Percentiles rank a stretch among this genome's conserved stretches.
Evolutionary conservation across 2,888 invertebrate species (phyloP).

Genomic region (Halictus quadricinctus): DNA sequence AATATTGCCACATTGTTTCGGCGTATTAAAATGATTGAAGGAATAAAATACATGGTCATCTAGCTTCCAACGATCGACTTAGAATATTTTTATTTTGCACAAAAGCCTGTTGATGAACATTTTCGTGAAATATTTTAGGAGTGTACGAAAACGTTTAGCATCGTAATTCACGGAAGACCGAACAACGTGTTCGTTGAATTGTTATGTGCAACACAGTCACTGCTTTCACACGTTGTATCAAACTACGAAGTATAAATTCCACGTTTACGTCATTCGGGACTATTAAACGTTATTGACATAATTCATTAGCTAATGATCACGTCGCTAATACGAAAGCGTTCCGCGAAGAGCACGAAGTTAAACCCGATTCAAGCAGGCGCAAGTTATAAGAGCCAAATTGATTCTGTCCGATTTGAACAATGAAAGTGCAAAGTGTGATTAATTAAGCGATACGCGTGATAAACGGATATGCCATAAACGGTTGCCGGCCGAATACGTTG

Average conservation of each 20-base stretch:
- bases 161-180: not conserved
- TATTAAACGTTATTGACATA: slow-evolving; percentile 29
- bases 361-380: slow-evolving; percentile 35
- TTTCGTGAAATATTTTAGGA: not conserved
- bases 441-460: slow-evolving; percentile 56
- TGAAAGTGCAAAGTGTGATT: slow-evolving; percentile 56
- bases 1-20: no score
- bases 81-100: not conserved
- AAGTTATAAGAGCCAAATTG: slow-evolving; percentile 54
- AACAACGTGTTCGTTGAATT: not conserved
- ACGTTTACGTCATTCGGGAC: not conserved
- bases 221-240: not conserved
- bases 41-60: no score
- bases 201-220: not conserved
- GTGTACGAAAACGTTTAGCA: not conserved
- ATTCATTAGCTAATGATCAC: slow-evolving; percentile 35
- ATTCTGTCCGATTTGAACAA: slow-evolving; percentile 56
- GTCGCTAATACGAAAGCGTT: slow-evolving; percentile 13
- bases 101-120: not conserved
- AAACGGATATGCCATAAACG: slow-evolving; percentile 54
- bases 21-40: no score
- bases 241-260: slow-evolving; percentile 18
- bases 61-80: not conserved
- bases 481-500: slow-evolving; percentile 38
- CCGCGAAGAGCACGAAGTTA: slow-evolving; percentile 14